Conservation (phyloP, 2,797 vertebrate genomes). For the Paguma larvata region DNA sequence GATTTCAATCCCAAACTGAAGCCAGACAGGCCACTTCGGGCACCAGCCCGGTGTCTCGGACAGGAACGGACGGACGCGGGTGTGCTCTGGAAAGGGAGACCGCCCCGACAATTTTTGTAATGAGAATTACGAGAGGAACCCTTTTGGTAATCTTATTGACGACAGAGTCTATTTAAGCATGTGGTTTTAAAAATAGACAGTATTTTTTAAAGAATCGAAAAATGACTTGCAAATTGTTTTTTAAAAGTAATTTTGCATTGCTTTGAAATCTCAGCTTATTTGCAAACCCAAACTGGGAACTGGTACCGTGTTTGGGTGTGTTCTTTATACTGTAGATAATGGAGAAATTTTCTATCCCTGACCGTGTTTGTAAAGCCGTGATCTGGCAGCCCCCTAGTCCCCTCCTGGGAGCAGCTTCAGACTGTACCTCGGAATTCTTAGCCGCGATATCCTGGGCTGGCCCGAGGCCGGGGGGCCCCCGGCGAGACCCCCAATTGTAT, state of each 20-base stretch:
- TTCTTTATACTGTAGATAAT: background rate
- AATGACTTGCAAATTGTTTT: conserved; percentile 76
- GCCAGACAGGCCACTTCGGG: background rate
- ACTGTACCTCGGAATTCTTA: background rate
- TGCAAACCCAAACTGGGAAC: background rate
- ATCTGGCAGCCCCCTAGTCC: background rate
- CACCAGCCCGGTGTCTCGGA: background rate
- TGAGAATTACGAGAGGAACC: background rate
- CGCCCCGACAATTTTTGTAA: conserved; percentile 47
- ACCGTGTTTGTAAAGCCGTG: conserved; percentile 56
- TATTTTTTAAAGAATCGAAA: conserved; percentile 74
- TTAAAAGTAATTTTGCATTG: conserved; percentile 78
- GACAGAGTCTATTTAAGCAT: conserved; percentile 78
- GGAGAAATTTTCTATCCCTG: conserved; percentile 25
- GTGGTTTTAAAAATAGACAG: conserved; percentile 76
- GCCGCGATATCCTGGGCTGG: background rate
- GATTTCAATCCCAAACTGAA: background rate
- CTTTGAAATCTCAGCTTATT: conserved; percentile 63
- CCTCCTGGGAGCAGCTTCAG: rapidly evolving
- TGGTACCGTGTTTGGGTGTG: background rate
- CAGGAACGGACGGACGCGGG: background rate
- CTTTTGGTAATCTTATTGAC: conserved; percentile 75
- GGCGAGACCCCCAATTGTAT: background rate
- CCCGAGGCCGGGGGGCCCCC: background rate
- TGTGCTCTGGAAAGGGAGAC: background rate